Evolutionary conservation across 2,113 vertebrate species (phyloP), one percentile per base, ranked within the genome.

Genomic region (Todiramphus saurophagus): DNA sequence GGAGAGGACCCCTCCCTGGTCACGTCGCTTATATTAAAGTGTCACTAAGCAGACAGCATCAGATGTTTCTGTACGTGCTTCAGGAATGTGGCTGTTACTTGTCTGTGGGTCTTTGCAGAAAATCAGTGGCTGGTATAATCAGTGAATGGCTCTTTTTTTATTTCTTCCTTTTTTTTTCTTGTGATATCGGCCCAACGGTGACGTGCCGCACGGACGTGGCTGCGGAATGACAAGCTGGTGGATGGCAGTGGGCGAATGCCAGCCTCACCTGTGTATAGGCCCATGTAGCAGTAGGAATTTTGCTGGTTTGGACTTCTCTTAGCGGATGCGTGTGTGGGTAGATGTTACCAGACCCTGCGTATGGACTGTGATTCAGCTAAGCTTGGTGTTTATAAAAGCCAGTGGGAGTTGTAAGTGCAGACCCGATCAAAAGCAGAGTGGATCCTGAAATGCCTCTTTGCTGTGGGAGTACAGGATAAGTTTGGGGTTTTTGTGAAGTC

Each of bases 381-480:
- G 10, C 66, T 59, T 13, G 2, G 14, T 39, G 43, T 87, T 62
- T 43, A 21, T 70, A 63, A 79, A 73, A 39, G 2, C 2, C 39
- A 25, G 16, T 4, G 14, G 21, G 58, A 73, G 39, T 44, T 86
- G 1, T 37, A 74, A 66, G 31, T 33, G 28, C 31, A 55, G 58
- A 77, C 6, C 35, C 84, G 69, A 60, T 84, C 73, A 41, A 24
- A n/a, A 64, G 72, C 64, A 48, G 37, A 11, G 16, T 14, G 20
- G 19, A 53, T 83, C 31, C 68, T 7, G 0, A 73, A 75, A 41
- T 55, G 11, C 16, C 5, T 76, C 21, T 79, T 56, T 0, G 0
- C 16, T 80, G 63, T 30, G 41, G 11, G 68, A 79, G 19, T 31
- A n/a, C 16, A 53, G 46, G 82, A 6, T 67, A 66, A 68, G 3